These are phyloP conservation scores for Stichodactyla mertensii DNA, from an alignment of 64 coral and sea anemone genomes.

Conservation along the genomic window DNA sequence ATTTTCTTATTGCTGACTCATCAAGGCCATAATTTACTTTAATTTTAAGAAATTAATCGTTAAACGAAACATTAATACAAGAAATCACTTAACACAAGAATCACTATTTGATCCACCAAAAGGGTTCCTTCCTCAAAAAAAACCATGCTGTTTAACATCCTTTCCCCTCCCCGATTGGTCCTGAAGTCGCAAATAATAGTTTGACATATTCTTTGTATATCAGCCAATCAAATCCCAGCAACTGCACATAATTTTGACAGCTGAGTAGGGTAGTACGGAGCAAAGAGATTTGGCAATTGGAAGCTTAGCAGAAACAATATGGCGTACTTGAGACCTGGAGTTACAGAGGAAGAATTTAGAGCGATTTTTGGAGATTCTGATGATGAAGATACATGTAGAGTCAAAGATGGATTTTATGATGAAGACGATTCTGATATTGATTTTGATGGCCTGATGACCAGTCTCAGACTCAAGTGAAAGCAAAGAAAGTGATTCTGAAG, in stretches of 20 bases:
- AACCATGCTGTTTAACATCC: too few relatives aligned
- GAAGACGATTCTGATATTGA: conserved; percentile 6
- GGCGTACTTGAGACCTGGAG: not conserved
- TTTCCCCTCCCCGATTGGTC: too few relatives aligned
- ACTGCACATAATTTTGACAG: conserved; percentile 2
- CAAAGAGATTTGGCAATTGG: not conserved
- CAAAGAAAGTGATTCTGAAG: not conserved
- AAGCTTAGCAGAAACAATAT: not conserved
- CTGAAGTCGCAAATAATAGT: too few relatives aligned
- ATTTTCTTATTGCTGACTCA: too few relatives aligned
- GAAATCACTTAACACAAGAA: too few relatives aligned
- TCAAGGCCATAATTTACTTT: too few relatives aligned
- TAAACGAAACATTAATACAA: too few relatives aligned
- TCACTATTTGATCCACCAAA: too few relatives aligned
- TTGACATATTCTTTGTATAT: too few relatives aligned
- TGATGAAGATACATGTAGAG: not conserved
- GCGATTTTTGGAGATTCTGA: conserved; percentile 21
- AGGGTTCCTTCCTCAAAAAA: too few relatives aligned
- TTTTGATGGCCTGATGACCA: not conserved
- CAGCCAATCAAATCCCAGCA: not conserved
- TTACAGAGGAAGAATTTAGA: conserved; percentile 21
- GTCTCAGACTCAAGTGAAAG: not conserved
- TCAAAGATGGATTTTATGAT: not conserved
- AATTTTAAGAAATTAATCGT: too few relatives aligned
- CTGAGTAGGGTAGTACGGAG: not conserved